phyloP scores from a whole-genome alignment of 2,888 invertebrate genomes.

The Drosophila neotestacea region DNA sequence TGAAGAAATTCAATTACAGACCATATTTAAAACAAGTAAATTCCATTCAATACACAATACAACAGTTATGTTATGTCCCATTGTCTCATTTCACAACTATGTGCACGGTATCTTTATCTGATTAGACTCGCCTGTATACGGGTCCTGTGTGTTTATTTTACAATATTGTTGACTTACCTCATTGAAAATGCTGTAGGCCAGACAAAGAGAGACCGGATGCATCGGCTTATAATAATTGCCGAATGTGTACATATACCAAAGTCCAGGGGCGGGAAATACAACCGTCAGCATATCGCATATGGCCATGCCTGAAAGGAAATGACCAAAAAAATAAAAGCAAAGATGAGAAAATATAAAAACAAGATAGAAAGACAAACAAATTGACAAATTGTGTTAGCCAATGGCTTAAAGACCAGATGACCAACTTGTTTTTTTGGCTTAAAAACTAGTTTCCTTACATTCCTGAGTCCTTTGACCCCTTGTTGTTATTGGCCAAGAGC shows the following conservation, averaged over 20 bases:
- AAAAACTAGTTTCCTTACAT: conserved; percentile 40
- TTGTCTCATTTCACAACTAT: neutral
- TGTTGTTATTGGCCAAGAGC: conserved; percentile 1
- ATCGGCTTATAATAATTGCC: conserved; percentile 94
- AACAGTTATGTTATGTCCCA: too few relatives aligned
- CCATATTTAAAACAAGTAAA: too few relatives aligned
- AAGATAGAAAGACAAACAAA: conserved; percentile 17
- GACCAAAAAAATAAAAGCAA: neutral
- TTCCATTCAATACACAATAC: too few relatives aligned
- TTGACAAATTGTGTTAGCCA: conserved; percentile 52
- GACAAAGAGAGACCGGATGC: conserved; percentile 91
- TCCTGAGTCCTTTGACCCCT: neutral
- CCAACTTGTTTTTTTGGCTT: conserved; percentile 28
- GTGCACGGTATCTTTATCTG: neutral
- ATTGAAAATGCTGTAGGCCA: conserved; percentile 92
- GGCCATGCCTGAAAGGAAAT: conserved; percentile 90
- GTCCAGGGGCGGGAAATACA: conserved; percentile 95
- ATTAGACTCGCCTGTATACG: neutral
- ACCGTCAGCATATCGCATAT: conserved; percentile 97
- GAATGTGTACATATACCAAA: conserved; percentile 96
- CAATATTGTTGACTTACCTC: conserved; percentile 87
- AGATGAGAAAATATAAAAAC: conserved; percentile 1
- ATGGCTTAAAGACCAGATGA: conserved; percentile 33
- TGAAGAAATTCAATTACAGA: too few relatives aligned
- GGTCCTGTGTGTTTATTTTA: neutral